phyloP scores from a whole-genome alignment of 1,140 invertebrate species.

The Laupala kohalensis region DNA sequence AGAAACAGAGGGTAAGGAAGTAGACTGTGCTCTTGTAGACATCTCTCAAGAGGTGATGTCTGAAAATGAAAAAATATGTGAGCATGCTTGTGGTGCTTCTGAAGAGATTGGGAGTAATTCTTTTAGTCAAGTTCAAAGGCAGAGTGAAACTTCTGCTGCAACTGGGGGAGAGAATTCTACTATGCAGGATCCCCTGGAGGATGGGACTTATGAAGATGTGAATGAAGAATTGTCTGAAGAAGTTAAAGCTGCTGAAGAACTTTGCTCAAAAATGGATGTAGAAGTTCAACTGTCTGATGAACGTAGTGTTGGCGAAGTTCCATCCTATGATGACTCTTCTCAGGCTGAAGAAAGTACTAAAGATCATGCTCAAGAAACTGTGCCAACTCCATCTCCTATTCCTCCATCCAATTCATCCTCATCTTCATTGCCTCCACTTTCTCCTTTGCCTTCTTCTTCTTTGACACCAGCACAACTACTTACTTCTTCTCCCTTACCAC shows the following conservation, averaged over 20 bases:
- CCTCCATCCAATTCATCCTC: not conserved
- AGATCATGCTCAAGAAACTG: not conserved
- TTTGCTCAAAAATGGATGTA: not conserved
- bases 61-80: not conserved
- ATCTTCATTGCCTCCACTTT: not conserved
- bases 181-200: not conserved
- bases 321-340: not conserved
- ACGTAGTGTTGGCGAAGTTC: not conserved
- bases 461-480: too few species aligned
- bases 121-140: not conserved
- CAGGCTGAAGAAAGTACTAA: not conserved
- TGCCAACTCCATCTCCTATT: not conserved
- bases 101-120: too few species aligned
- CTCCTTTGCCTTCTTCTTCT: not conserved
- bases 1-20: conserved; percentile 21
- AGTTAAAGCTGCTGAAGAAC: too few species aligned
- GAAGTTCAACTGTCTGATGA: not conserved
- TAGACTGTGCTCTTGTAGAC: not conserved
- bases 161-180: not conserved
- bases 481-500: not conserved
- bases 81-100: too few species aligned
- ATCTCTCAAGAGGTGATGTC: not conserved
- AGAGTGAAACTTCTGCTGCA: not conserved
- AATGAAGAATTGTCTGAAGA: too few species aligned
- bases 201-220: not conserved